Evolutionary conservation across 1,140 invertebrate genomes (phyloP).

Genomic region (Ganaspis sp.): DNA sequence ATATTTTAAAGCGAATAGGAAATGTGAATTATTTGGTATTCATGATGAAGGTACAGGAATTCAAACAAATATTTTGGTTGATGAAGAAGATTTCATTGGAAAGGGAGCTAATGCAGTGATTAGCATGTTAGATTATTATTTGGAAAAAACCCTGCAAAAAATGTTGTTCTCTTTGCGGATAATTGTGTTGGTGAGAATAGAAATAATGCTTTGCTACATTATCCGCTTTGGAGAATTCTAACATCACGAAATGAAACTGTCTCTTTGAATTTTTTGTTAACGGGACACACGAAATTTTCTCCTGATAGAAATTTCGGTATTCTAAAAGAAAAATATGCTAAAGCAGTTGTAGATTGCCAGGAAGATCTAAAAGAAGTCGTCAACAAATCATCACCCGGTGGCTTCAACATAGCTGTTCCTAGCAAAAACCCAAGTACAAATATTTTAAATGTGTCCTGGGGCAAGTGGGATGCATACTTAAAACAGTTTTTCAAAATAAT

Average conservation of each 20-base stretch:
- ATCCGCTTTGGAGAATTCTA: too few species aligned
- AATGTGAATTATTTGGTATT: background rate
- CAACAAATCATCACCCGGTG: background rate
- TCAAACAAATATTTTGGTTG: conserved; percentile 10
- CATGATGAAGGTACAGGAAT: background rate
- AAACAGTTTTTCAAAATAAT: background rate
- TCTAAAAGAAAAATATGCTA: background rate
- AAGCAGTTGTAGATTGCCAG: background rate
- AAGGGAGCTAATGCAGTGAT: background rate
- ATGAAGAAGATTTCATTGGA: background rate
- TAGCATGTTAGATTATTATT: background rate
- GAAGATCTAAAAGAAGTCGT: background rate
- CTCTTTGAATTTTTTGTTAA: background rate
- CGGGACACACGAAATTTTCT: too few species aligned
- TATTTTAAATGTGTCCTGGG: background rate
- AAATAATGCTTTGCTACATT: too few species aligned
- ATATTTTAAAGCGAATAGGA: too few species aligned
- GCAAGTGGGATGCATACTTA: background rate
- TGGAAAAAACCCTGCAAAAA: too few species aligned
- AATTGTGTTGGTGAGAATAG: too few species aligned
- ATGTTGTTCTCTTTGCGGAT: too few species aligned
- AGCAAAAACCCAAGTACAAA: background rate
- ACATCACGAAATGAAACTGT: background rate
- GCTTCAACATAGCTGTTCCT: background rate
- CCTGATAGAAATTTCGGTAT: background rate